phyloP scores from a whole-genome alignment of 2,888 invertebrate genomes.

The Harmothoe impar region DNA sequence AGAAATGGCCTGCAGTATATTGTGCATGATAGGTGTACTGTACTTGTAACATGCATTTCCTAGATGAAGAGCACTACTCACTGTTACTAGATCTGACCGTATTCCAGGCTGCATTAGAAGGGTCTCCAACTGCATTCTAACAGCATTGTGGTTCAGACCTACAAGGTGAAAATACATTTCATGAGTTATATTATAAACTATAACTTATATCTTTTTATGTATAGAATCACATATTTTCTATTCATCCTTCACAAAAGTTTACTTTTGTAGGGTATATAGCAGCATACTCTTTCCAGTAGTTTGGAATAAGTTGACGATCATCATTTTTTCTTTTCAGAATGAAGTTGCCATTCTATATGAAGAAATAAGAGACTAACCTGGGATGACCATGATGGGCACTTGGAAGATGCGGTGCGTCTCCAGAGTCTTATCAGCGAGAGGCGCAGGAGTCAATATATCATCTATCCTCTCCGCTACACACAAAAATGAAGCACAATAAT shows the following conservation, averaged over 20 bases:
- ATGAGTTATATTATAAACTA: no score
- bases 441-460: constrained; percentile 81
- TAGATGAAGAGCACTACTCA: constrained; percentile 70
- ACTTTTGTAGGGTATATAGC: no score
- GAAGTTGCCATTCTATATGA: no score
- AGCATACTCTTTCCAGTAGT: no score
- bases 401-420: constrained; percentile 82
- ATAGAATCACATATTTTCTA: no score
- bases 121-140: constrained; percentile 84
- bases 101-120: constrained; percentile 85
- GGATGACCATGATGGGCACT: constrained; percentile 84
- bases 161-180: background rate
- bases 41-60: no score
- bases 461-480: constrained; percentile 80
- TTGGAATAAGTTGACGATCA: no score
- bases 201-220: no score
- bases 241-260: no score
- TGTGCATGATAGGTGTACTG: no score
- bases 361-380: constrained; percentile 76
- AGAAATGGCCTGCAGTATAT: no score
- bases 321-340: no score
- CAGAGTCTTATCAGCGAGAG: constrained; percentile 79
- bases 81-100: constrained; percentile 83
- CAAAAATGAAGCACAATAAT: background rate
- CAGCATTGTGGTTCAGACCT: constrained; percentile 83